Percentiles rank a stretch among this genome's conserved stretches.
Evolutionary conservation across 1,140 invertebrate species (phyloP).

Genomic region (Conus ventricosus): DNA sequence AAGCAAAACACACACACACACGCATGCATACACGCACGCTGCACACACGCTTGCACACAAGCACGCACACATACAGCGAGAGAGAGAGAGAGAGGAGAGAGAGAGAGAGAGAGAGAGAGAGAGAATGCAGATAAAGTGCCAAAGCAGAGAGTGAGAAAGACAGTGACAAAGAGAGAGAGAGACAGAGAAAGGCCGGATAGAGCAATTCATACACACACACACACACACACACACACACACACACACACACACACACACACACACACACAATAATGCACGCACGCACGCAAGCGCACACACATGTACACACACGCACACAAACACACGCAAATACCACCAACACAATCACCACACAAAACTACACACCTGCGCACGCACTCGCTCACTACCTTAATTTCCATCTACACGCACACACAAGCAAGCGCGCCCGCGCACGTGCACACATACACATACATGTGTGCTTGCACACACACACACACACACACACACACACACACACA

Average conservation of each 20-base stretch:
- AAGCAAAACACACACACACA: too few species aligned
- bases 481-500: constrained; percentile 5
- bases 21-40: too few species aligned
- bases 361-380: not conserved
- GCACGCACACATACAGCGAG: not conserved
- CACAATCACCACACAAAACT: not conserved
- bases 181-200: not conserved
- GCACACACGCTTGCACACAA: not conserved
- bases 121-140: not conserved
- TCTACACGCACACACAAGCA: not conserved
- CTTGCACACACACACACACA: not conserved
- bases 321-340: not conserved
- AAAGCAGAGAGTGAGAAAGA: not conserved
- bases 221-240: not conserved
- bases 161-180: not conserved
- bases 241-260: not conserved
- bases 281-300: not conserved
- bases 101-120: not conserved
- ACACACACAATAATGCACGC: not conserved
- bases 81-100: not conserved
- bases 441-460: not conserved
- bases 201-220: too few species aligned
- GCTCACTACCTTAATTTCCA: not conserved
- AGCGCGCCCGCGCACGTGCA: not conserved
- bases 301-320: constrained; percentile 16